Conservation (phyloP, 2,797 vertebrate species). For the Numenius phaeopus region DNA sequence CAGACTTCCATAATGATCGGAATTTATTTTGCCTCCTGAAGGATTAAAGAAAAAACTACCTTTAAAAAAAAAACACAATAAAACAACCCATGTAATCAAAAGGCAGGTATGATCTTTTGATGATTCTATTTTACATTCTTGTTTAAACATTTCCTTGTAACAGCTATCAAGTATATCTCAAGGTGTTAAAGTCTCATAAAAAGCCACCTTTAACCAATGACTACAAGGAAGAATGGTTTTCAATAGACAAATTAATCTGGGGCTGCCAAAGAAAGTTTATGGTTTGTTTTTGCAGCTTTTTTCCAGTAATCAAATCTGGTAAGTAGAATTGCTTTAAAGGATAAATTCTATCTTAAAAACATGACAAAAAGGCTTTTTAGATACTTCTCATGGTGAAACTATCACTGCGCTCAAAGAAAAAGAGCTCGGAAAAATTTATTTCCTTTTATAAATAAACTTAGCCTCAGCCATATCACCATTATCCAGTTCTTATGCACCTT, state of each 20-base stretch:
- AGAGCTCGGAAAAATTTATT: no score
- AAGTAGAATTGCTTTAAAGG: background rate
- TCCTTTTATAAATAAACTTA: background rate
- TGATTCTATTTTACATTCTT: background rate
- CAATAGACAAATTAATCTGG: background rate
- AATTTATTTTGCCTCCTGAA: background rate
- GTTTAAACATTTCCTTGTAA: background rate
- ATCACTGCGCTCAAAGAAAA: background rate
- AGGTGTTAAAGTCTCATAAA: background rate
- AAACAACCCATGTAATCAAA: background rate
- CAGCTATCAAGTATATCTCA: background rate
- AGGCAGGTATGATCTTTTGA: background rate
- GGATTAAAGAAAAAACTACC: background rate
- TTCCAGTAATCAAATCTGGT: background rate
- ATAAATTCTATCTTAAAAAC: background rate
- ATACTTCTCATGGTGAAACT: background rate
- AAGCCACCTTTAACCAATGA: background rate
- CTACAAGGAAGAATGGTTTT: background rate
- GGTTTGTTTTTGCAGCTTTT: background rate
- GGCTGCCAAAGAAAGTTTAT: background rate
- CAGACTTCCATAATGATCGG: background rate
- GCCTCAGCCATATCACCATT: background rate
- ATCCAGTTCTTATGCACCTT: background rate
- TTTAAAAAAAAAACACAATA: background rate
- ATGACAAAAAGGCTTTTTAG: background rate